A percentile compares a stretch with the other conserved stretches of the same genome.
Conservation (phyloP, 2,797 vertebrate genomes). For the Rhinella marina region DNA sequence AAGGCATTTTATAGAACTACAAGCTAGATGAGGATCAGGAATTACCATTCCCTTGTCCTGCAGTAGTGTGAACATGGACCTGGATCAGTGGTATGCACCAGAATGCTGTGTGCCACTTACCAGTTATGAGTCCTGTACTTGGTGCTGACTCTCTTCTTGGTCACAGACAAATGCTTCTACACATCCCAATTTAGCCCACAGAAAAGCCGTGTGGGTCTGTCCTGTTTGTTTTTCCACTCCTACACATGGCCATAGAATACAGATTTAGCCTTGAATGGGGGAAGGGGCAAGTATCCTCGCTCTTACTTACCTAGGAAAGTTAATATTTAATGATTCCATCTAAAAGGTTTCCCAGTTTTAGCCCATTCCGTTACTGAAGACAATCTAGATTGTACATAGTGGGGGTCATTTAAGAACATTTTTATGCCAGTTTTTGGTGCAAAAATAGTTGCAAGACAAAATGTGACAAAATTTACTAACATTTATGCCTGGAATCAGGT, state of each 20-base stretch:
- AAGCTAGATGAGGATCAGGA: background rate
- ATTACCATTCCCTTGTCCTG: background rate
- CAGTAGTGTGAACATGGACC: background rate
- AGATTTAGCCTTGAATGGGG: constrained; percentile 51
- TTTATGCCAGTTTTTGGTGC: too few relatives aligned
- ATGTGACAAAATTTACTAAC: too few relatives aligned
- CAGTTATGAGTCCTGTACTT: background rate
- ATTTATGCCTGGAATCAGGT: too few relatives aligned
- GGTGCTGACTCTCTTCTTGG: background rate
- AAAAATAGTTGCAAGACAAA: too few relatives aligned
- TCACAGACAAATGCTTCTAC: background rate
- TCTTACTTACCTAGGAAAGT: constrained; percentile 30
- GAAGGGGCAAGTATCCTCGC: constrained; percentile 6
- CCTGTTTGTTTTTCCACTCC: constrained; percentile 52
- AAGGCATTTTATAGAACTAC: background rate
- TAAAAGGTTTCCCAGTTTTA: constrained; percentile 14
- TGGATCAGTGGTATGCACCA: background rate
- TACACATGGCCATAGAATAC: constrained; percentile 33
- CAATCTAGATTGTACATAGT: background rate
- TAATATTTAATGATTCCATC: constrained; percentile 53
- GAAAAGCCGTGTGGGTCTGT: background rate
- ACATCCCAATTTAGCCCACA: constrained; percentile 12
- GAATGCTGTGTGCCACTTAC: background rate
- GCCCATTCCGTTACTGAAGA: background rate
- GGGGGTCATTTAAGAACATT: too few relatives aligned